Conservation (phyloP, 2,888 invertebrate species). For the Dicyrtomina minuta region DNA sequence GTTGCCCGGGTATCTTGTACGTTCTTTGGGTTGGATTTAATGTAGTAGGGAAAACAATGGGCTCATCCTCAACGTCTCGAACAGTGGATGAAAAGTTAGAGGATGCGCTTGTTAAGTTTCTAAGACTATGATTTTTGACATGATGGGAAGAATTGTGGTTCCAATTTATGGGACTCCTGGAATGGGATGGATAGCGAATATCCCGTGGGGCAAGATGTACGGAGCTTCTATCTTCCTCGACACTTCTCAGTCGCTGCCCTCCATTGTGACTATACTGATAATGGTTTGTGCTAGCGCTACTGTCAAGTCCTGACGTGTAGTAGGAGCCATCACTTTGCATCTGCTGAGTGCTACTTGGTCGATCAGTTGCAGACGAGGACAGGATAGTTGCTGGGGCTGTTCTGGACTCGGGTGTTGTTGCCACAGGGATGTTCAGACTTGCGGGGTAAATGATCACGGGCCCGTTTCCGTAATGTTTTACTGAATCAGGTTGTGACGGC, state of each 20-base stretch:
- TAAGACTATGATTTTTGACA: too few relatives aligned
- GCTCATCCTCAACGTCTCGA: conserved; percentile 6
- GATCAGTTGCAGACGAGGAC: conserved; percentile 23
- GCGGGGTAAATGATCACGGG: too few relatives aligned
- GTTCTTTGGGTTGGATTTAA: conserved; percentile 8
- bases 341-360: conserved; percentile 44
- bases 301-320: conserved; percentile 3
- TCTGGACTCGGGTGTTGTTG: conserved; percentile 21
- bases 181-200: not conserved
- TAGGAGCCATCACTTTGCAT: conserved; percentile 34
- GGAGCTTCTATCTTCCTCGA: not conserved
- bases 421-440: not conserved
- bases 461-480: not conserved
- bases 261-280: conserved; percentile 5
- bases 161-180: too few relatives aligned
- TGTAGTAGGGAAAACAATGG: conserved; percentile 19
- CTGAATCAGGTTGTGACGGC: not conserved
- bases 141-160: too few relatives aligned
- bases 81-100: too few relatives aligned
- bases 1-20: conserved; percentile 9
- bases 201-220: not conserved
- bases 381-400: conserved; percentile 41
- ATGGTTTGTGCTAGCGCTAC: conserved; percentile 26
- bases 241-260: not conserved
- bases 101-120: not conserved